These are phyloP conservation scores for Orbicella faveolata DNA, from an alignment of 64 coral and sea anemone species.

Conservation along the genomic window DNA sequence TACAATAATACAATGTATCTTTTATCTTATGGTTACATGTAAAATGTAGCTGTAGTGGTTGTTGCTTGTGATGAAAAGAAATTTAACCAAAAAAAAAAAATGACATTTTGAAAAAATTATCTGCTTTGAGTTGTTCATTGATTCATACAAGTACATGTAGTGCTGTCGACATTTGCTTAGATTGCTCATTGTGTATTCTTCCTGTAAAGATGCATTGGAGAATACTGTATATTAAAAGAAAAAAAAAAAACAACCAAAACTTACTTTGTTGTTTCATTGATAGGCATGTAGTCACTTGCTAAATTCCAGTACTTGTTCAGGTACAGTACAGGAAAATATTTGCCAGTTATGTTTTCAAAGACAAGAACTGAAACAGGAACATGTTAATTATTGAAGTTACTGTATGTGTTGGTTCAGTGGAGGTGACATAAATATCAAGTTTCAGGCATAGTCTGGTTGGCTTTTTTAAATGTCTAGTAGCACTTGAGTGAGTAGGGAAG, in stretches of 20 bases:
- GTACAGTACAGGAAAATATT: conserved; percentile 82
- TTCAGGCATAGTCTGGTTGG: neutral
- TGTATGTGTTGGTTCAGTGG: neutral
- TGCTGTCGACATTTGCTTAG: no score
- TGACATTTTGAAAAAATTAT: no score
- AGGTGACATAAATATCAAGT: neutral
- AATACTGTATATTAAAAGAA: neutral
- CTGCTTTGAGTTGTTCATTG: no score
- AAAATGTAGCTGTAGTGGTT: no score
- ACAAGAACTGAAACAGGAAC: conserved; percentile 60
- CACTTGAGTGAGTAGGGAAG: no score
- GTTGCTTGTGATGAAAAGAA: no score
- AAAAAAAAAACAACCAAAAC: neutral
- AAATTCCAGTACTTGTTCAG: conserved; percentile 96
- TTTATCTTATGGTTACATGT: no score
- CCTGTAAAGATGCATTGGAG: neutral
- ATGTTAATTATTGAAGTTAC: neutral
- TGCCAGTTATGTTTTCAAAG: conserved; percentile 88
- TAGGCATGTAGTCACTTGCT: conserved; percentile 91
- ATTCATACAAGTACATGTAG: no score
- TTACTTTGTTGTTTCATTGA: conserved; percentile 95
- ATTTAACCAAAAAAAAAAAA: no score
- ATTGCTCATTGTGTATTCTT: no score
- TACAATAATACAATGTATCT: no score
- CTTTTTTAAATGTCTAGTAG: no score